phyloP scores from a whole-genome alignment of 2,797 vertebrate species.

The Sebastes taczanowskii region DNA sequence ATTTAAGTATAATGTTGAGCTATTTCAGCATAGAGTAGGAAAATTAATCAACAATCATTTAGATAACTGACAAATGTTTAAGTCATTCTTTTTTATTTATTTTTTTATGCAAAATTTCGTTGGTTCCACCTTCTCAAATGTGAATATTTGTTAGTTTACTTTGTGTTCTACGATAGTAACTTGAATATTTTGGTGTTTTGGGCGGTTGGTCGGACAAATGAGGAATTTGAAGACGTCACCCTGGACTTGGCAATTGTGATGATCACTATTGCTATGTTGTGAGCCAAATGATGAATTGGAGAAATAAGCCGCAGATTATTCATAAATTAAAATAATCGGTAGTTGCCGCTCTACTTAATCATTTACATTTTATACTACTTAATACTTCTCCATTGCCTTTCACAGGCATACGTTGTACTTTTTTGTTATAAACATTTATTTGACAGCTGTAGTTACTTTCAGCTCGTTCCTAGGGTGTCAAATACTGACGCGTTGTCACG shows the following conservation, averaged over 20 bases:
- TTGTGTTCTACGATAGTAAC: background rate
- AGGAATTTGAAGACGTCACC: background rate
- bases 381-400: background rate
- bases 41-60: background rate
- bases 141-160: background rate
- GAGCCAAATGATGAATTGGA: background rate
- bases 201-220: background rate
- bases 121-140: background rate
- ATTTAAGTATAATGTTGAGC: background rate
- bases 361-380: background rate
- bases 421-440: too few relatives aligned
- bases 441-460: too few relatives aligned
- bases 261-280: background rate
- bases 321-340: background rate
- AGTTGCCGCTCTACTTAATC: background rate
- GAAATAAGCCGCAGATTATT: background rate
- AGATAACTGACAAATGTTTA: background rate
- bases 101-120: too few relatives aligned
- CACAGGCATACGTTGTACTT: fast-evolving
- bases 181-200: background rate
- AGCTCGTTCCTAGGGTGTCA: too few relatives aligned
- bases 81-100: background rate
- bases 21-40: background rate
- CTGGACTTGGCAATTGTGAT: too few relatives aligned
- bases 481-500: too few relatives aligned